These are phyloP conservation scores for Percopsis transmontana DNA, from an alignment of 2,113 vertebrate genomes.

Conservation along the genomic window DNA sequence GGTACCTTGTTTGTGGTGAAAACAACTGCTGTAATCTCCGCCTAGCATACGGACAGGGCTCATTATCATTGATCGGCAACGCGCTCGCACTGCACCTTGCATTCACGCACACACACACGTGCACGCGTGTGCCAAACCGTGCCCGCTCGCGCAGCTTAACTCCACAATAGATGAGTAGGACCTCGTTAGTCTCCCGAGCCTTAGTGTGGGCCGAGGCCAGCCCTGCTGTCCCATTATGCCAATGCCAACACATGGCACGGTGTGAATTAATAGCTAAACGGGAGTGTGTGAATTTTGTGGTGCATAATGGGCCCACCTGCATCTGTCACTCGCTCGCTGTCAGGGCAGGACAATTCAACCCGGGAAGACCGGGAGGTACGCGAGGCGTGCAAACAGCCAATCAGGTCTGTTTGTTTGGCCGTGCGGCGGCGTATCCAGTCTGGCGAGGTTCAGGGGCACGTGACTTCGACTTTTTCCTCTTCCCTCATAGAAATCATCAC, in stretches of 20 bases:
- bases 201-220: slow-evolving; percentile 45
- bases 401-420: slow-evolving; percentile 9
- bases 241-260: slow-evolving; percentile 52
- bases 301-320: slow-evolving; percentile 59
- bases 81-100: background rate
- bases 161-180: slow-evolving; percentile 67
- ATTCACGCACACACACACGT: background rate
- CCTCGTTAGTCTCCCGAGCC: slow-evolving; percentile 70
- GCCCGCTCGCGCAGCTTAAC: slow-evolving; percentile 38
- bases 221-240: slow-evolving; percentile 45
- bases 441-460: slow-evolving; percentile 4
- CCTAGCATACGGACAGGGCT: slow-evolving; percentile 51
- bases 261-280: slow-evolving; percentile 58
- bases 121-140: background rate
- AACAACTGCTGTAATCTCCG: slow-evolving; percentile 64
- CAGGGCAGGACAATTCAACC: slow-evolving; percentile 36
- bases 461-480: slow-evolving; percentile 7
- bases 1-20: slow-evolving; percentile 56
- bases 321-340: slow-evolving; percentile 35
- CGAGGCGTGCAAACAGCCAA: background rate
- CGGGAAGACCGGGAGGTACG: slow-evolving; percentile 7
- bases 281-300: slow-evolving; percentile 53
- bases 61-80: slow-evolving; percentile 56
- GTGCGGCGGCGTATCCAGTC: background rate
- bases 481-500: slow-evolving; percentile 25